Evolutionary conservation across 2,113 vertebrate species (phyloP).

Genomic region (Corythaeola cristata): DNA sequence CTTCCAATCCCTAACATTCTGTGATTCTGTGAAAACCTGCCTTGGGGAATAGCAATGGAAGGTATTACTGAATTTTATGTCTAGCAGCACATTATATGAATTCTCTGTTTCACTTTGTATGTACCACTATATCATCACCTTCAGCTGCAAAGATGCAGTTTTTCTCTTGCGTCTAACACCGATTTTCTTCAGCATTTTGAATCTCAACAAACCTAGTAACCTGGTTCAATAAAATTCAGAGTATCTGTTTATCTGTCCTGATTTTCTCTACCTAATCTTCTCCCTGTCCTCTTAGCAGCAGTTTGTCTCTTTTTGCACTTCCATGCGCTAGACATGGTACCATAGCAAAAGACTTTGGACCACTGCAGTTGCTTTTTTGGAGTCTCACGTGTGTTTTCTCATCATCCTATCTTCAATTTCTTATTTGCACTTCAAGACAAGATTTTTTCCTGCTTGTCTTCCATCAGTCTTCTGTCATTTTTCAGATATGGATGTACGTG

Average conservation of each 20-base stretch:
- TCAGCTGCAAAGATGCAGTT: background rate
- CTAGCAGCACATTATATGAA: background rate
- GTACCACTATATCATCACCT: background rate
- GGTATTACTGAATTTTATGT: background rate
- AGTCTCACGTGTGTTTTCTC: background rate
- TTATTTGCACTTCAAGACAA: background rate
- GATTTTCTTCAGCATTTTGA: background rate
- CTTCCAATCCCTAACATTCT: too few relatives aligned
- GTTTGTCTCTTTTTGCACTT: background rate
- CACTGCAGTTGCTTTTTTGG: background rate
- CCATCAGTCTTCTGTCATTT: background rate
- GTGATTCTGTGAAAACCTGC: background rate
- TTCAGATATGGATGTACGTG: background rate
- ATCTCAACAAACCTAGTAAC: background rate
- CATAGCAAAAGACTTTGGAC: background rate
- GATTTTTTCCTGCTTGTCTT: background rate
- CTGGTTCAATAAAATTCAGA: background rate
- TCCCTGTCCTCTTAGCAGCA: background rate
- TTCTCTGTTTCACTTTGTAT: background rate
- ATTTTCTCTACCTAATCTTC: background rate
- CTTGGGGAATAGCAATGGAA: background rate
- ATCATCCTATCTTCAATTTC: background rate
- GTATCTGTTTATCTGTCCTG: background rate
- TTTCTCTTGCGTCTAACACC: background rate
- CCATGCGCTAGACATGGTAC: accelerated